Evolutionary conservation across 2,888 invertebrate species (phyloP).

Genomic region (Temnothorax unifasciatus): DNA sequence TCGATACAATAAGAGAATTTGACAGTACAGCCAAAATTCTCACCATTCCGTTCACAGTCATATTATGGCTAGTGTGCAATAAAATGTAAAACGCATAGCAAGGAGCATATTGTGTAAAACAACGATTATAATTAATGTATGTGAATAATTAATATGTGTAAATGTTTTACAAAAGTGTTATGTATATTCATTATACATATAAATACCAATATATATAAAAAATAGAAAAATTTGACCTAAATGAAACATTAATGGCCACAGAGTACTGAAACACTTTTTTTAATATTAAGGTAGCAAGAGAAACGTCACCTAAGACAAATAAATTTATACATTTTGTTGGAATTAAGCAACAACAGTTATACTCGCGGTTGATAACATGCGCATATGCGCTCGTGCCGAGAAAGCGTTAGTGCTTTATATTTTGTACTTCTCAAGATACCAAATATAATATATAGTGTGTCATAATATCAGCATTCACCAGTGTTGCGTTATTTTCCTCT

Average conservation of each 20-base stretch:
- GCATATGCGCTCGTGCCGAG: too few relatives aligned
- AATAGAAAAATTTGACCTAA: background rate
- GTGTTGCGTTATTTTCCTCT: too few relatives aligned
- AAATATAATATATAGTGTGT: too few relatives aligned
- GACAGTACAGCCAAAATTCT: background rate
- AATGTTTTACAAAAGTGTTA: background rate
- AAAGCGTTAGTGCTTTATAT: too few relatives aligned
- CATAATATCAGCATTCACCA: too few relatives aligned
- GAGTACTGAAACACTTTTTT: background rate
- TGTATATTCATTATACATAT: background rate
- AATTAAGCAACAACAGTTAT: too few relatives aligned
- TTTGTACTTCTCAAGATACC: too few relatives aligned
- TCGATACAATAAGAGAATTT: background rate
- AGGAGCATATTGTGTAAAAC: background rate
- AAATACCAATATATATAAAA: background rate
- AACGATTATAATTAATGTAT: background rate
- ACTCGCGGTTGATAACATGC: too few relatives aligned
- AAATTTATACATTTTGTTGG: too few relatives aligned
- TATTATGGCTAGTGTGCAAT: background rate
- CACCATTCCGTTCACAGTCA: background rate
- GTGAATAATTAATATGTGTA: background rate
- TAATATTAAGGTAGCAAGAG: background rate
- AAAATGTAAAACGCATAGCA: background rate
- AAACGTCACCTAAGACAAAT: background rate
- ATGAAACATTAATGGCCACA: background rate